Conservation (phyloP, 2,888 invertebrate genomes). For the Peribatodes rhomboidaria region DNA sequence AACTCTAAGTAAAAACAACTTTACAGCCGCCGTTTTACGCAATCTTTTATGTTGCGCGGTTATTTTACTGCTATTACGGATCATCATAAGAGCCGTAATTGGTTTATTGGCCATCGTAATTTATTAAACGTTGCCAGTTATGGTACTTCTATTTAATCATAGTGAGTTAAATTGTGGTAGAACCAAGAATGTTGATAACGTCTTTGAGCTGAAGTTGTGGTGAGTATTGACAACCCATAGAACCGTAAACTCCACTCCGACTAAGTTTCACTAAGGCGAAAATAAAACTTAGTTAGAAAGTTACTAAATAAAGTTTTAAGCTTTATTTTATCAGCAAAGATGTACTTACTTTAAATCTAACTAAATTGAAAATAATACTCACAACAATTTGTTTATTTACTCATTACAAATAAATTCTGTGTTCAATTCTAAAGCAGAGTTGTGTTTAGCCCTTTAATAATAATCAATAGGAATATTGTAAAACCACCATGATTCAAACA, state of each 20-base stretch:
- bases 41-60: slow-evolving; percentile 69
- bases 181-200: neutral
- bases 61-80: slow-evolving; percentile 56
- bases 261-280: no score
- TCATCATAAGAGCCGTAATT: slow-evolving; percentile 62
- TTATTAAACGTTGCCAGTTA: slow-evolving; percentile 49
- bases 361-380: no score
- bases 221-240: no score
- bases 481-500: neutral
- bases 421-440: no score
- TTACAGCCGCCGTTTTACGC: slow-evolving; percentile 76
- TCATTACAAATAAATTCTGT: no score
- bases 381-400: no score
- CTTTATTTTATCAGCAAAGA: neutral
- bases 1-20: slow-evolving; percentile 81
- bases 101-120: slow-evolving; percentile 59
- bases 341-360: neutral
- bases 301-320: no score
- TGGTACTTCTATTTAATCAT: slow-evolving; percentile 6
- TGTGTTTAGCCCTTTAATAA: neutral
- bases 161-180: neutral
- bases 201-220: no score
- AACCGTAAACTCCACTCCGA: no score
- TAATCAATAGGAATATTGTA: neutral
- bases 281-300: no score